Percentiles rank a stretch among this genome's conserved stretches.
These are phyloP conservation scores for Gyps fulvus DNA, from an alignment of 2,113 vertebrate species.

Conservation along the genomic window DNA sequence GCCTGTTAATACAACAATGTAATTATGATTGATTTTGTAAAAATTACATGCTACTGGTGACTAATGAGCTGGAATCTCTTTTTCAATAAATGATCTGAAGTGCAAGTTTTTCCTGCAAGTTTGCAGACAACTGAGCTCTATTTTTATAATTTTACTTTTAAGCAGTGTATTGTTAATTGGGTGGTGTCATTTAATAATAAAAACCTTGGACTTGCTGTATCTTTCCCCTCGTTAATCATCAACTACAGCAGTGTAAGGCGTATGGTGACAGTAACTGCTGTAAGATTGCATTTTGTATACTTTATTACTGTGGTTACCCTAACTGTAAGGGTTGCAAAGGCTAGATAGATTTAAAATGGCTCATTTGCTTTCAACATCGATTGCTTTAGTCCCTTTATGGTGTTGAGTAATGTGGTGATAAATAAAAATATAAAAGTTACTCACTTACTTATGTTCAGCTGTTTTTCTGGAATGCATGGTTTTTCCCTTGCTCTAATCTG, in stretches of 20 bases:
- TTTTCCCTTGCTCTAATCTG: background rate
- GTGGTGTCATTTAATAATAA: background rate
- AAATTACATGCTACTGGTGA: constrained; percentile 17
- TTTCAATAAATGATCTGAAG: constrained; percentile 67
- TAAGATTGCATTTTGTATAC: background rate
- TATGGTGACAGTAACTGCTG: background rate
- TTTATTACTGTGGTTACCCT: background rate
- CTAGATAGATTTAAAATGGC: background rate
- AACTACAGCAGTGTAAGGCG: background rate
- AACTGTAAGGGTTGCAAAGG: background rate
- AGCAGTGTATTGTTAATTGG: background rate
- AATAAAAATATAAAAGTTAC: background rate
- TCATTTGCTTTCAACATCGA: background rate
- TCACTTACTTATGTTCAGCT: background rate
- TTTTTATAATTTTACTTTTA: background rate
- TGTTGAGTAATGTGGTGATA: background rate
- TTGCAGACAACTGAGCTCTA: background rate
- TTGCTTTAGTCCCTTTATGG: background rate
- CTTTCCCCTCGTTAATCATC: background rate
- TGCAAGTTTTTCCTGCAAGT: background rate
- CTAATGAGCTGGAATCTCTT: constrained; percentile 51
- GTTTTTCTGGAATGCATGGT: background rate
- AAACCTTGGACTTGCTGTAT: background rate
- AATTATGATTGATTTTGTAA: constrained; percentile 62
- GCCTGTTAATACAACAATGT: constrained; percentile 34